Conservation (phyloP, 2,113 vertebrate genomes). For the Percopsis transmontana region DNA sequence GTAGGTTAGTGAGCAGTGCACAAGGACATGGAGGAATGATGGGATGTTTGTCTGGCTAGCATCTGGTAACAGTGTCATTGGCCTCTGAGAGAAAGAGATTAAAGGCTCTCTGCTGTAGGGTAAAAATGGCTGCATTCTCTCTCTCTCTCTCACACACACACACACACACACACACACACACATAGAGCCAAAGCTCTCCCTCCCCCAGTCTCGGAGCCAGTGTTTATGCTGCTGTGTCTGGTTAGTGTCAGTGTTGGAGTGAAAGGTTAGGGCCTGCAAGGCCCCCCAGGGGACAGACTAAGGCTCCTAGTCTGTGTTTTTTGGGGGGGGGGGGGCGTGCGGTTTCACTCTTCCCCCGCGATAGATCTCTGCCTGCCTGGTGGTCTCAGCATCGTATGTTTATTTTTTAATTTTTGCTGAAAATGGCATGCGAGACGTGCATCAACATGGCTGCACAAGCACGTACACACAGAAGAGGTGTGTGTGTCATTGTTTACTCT, state of each 20-base stretch:
- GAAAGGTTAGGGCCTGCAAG: constrained; percentile 53
- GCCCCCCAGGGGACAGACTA: constrained; percentile 52
- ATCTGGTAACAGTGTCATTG: no score
- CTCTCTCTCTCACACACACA: neutral
- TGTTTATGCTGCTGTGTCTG: constrained; percentile 66
- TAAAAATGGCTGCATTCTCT: constrained; percentile 17
- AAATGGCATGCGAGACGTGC: constrained; percentile 24
- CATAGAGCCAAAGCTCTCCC: no score
- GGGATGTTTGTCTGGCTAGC: no score
- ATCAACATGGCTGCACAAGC: neutral
- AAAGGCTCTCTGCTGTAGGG: constrained; percentile 25
- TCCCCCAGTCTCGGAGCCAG: no score
- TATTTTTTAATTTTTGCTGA: neutral
- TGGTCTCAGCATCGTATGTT: constrained; percentile 5
- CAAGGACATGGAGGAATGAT: no score
- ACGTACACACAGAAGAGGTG: constrained; percentile 11
- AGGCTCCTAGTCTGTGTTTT: constrained; percentile 51
- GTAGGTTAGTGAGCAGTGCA: no score
- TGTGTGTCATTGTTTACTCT: constrained; percentile 62
- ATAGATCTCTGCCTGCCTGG: constrained; percentile 39
- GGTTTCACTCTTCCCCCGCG: constrained; percentile 25
- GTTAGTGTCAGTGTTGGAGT: constrained; percentile 63
- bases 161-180: constrained; percentile 23
- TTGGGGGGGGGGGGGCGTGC: constrained; percentile 28
- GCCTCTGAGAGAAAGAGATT: no score